Evolutionary conservation across 2,888 invertebrate species (phyloP), one percentile per base, ranked within the genome.

Genomic region (Panzeria rudis): DNA sequence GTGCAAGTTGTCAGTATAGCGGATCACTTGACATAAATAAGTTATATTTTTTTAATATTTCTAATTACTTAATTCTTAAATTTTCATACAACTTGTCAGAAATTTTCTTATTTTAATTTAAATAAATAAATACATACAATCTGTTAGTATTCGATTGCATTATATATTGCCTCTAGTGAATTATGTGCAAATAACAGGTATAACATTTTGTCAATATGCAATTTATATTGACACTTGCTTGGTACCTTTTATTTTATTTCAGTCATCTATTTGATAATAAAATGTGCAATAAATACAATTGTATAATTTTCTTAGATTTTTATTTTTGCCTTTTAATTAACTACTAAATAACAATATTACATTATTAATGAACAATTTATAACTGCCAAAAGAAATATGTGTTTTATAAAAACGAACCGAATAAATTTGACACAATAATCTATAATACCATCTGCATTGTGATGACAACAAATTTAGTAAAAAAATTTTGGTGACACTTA

Each of bases 291-390:
- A 52, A 50, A 50, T 25, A 38, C 7, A 20, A 11, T 35, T 23
- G 1, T 25, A 38, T 13, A 15, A 7, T n/a, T 56, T 15, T 41
- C 0, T 41, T 41, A 13, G 13, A 20, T 50, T 75, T 13, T 54
- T 61, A 20, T 20, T 47, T 35, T 3, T 41, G 50, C 25, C 15
- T 20, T 75, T 64, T 38, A 32, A 41, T 54, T 54, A 32, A 41
- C 54, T 56, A 23, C 15, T 29, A 41, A 47, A 29, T 7, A 73
- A 52, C 13, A 38, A 52, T 5, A 29, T 29, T 78, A 20, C 61
- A 25, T 61, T 78, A 54, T 62, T 54, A 71, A 79, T 79, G 32
- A 72, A 62, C 54, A 54, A 54, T 54, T 79, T 79, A 35, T 7
- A 13, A 20, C 15, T 62, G 61, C 32, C 41, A 13, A 78, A 52